Evolutionary conservation across 2,113 vertebrate species (phyloP), one percentile per base, ranked within the genome.

Genomic region (Electrona antarctica): DNA sequence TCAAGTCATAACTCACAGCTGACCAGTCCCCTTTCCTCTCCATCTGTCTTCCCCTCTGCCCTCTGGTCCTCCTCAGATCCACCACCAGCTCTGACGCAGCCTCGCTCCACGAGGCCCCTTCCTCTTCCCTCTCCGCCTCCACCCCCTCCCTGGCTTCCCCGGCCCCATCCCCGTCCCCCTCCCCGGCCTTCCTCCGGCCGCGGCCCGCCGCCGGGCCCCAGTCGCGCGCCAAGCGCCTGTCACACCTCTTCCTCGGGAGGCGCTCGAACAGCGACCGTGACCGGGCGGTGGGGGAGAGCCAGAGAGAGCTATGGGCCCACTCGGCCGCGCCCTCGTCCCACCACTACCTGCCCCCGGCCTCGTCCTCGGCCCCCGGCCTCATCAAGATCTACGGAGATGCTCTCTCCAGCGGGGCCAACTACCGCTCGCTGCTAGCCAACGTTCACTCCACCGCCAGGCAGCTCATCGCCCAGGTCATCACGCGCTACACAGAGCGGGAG

Each of bases 191-290:
- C 74, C 92, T 93, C 67, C 87, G 92, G 74, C 92, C 93, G 4
- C 89, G 91, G 10, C 90, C 92, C 6, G 89, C 92, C 6, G 89
- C 89, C 21, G 90, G 77, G 60, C 74, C 91, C 63, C 91, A 92
- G 82, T 92, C 92, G 60, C 95, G 96, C 6, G 91, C 95, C 76
- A 97, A 97, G 84, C 95, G 95, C 50, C 92, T 97, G 66, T 97
- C 96, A n/a, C 94, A 96, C 41, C 93, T 97, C 51, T 96, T 97
- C 82, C 93, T 94, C 78, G 91, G 95, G 80, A 91, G 92, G 67
- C 91, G 93, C 65, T 93, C 92, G 9, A 92, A 93, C 74, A 94
- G 93, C 3, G 93, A 94, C 86, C 81, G 92, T 74, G 93, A 93
- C 73, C 85, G 91, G 47, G 90, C 90, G 0, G 84, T 93, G 13